Evolutionary conservation across 1,140 invertebrate genomes (phyloP), one percentile per base, ranked within the genome.

Genomic region (Andrena cerasifolii): DNA sequence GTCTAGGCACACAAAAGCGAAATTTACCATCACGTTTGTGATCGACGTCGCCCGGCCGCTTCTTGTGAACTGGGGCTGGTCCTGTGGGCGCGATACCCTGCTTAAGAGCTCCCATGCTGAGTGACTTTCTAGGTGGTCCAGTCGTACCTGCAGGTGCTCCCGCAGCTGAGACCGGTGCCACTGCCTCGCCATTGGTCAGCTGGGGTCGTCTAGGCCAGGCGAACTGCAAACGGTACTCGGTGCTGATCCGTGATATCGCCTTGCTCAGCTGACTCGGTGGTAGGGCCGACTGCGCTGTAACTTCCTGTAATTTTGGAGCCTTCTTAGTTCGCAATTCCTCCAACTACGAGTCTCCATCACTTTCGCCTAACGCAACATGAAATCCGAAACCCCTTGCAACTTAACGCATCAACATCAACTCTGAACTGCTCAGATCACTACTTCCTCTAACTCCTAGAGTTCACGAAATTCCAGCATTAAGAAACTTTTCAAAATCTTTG

Each of bases 211-310:
- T 92, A 83, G 96, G 96, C 96, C 96, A 97, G 76, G 96, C 96
- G 92, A 97, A 98, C 93, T 98, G 96, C 87, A 97, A 94, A 82
- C 96, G 94, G 93, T 98, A 97, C 93, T 97, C 97, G 80, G 96
- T 97, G 93, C 96, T 96, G 90, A 96, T 95, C 89, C 95, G 95
- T 83, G 94, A 94, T 89, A 95, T 95, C 87, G 95, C 95, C 90
- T 95, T 95, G 92, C 94, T 95, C 84, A 95, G 92, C 89, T 95
- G 93, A 88, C 94, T 94, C 85, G 85, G 91, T 90, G 83, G 94
- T 91, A 83, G 91, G 88, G 78, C 90, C 75, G 88, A 89, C 77
- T 90, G 89, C 89, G 89, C 79, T 90, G 92, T 87, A 90, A 92
- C 91, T 93, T 92, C 91, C 91, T 93, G 71, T 6, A 67, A 43